Percentiles rank a stretch among this genome's conserved stretches.
These are phyloP conservation scores for Bombus balteatus DNA, from an alignment of 1,140 invertebrate genomes.

Conservation along the genomic window DNA sequence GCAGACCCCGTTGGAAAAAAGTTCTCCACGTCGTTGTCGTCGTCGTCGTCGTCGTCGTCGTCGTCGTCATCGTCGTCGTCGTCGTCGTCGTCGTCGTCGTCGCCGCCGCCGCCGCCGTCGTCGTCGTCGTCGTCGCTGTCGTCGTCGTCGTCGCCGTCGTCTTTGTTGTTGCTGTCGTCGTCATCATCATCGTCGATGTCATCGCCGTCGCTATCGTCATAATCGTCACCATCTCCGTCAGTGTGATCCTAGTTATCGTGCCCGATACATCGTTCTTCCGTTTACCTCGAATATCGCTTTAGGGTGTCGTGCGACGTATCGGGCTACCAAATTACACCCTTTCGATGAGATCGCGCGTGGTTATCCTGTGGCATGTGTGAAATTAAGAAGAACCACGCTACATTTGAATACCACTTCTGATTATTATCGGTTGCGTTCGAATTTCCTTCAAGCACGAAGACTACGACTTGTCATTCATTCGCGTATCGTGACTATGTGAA, in stretches of 20 bases:
- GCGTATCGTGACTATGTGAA: slow-evolving; percentile 19
- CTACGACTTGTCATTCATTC: neutral
- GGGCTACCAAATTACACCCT: neutral
- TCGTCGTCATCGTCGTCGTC: neutral
- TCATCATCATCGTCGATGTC: neutral
- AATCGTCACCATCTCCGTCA: neutral
- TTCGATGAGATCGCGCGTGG: neutral
- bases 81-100: slow-evolving; percentile 15
- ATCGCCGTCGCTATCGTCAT: neutral
- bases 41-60: slow-evolving; percentile 18
- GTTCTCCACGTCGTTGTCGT: slow-evolving; percentile 52
- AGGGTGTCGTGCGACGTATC: neutral
- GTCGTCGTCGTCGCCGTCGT: neutral
- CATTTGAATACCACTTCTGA: neutral
- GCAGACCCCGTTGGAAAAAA: slow-evolving; percentile 71
- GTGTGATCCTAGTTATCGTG: neutral
- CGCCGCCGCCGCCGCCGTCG: neutral
- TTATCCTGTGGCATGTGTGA: neutral
- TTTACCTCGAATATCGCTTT: no score
- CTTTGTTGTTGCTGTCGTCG: neutral
- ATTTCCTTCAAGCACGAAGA: neutral
- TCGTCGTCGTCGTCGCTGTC: neutral
- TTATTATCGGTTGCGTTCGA: neutral
- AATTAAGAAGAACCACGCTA: neutral
- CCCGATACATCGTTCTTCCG: neutral